A percentile compares a stretch with the other conserved stretches of the same genome.
Conservation (phyloP, 2,113 vertebrate genomes). For the Otis tarda region DNA sequence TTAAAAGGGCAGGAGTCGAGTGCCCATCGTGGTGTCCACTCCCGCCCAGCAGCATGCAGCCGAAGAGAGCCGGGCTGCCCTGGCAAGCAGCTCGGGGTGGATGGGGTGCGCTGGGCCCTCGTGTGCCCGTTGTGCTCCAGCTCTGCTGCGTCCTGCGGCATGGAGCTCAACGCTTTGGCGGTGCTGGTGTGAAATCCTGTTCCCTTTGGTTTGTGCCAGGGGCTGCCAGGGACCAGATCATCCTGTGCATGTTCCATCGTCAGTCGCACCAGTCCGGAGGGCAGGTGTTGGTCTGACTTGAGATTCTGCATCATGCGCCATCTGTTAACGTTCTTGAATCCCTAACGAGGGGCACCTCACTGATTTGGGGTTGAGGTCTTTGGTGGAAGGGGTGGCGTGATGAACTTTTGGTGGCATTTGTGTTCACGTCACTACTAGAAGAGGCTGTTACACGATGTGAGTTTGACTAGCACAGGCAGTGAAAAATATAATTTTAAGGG, state of each 20-base stretch:
- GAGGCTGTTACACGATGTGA: neutral
- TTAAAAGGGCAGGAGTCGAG: neutral
- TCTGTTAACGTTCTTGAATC: no score
- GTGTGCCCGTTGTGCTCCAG: accelerated
- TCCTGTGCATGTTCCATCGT: accelerated
- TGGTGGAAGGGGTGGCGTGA: neutral
- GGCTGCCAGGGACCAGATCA: neutral
- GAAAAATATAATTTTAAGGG: neutral
- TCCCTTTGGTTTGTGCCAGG: neutral
- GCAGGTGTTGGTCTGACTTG: neutral
- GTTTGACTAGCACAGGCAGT: neutral
- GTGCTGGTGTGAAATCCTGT: neutral
- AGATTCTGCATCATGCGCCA: neutral
- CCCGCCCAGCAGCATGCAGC: accelerated
- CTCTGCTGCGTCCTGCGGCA: neutral
- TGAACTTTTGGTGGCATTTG: neutral
- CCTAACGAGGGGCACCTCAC: neutral
- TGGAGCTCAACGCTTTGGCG: neutral
- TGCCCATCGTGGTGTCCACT: neutral
- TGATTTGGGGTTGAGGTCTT: neutral
- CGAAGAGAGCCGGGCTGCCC: neutral
- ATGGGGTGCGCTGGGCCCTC: accelerated
- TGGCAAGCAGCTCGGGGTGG: neutral
- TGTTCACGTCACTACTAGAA: neutral
- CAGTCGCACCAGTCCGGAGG: neutral